These are phyloP conservation scores for Melanotaenia duboulayi DNA, from an alignment of 2,113 vertebrate genomes.

Conservation along the genomic window DNA sequence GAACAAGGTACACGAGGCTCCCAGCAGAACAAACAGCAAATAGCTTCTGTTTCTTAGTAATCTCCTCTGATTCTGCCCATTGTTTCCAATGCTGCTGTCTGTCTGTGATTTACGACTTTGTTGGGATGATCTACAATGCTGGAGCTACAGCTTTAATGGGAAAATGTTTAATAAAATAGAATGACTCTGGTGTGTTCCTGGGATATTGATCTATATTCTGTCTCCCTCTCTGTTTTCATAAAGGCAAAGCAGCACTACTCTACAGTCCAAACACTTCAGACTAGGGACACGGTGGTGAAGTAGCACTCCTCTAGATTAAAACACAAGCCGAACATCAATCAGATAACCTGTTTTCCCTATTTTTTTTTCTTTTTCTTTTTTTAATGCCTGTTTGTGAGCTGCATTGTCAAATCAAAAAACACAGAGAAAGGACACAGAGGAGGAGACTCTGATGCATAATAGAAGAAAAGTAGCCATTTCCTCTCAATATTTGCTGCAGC, in stretches of 20 bases:
- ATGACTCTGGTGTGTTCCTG: conserved; percentile 73
- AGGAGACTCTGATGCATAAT: conserved; percentile 25
- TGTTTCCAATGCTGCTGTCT: conserved; percentile 63
- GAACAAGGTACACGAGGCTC: conserved; percentile 43
- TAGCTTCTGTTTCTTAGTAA: conserved; percentile 55
- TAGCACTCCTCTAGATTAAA: conserved; percentile 79
- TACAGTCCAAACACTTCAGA: conserved; percentile 61
- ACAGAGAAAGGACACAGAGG: conserved; percentile 29
- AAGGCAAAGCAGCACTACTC: conserved; percentile 47
- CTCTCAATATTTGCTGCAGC: conserved; percentile 38
- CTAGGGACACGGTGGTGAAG: conserved; percentile 56
- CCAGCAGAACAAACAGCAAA: conserved; percentile 37
- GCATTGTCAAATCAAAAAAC: conserved; percentile 25
- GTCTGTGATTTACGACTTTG: conserved; percentile 77
- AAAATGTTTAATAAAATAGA: conserved; percentile 82
- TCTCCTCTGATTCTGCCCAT: conserved; percentile 63
- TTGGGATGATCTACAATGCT: conserved; percentile 75
- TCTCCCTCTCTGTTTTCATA: conserved; percentile 65
- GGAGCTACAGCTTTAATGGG: conserved; percentile 70
- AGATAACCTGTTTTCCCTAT: conserved; percentile 58
- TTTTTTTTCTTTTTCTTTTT: neutral
- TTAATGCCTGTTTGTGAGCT: conserved; percentile 31
- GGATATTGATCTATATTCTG: conserved; percentile 76
- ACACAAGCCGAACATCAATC: conserved; percentile 71
- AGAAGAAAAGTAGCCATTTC: conserved; percentile 35